These are phyloP conservation scores for Mus spretus DNA, from an alignment of 2,797 vertebrate genomes.

Conservation along the genomic window DNA sequence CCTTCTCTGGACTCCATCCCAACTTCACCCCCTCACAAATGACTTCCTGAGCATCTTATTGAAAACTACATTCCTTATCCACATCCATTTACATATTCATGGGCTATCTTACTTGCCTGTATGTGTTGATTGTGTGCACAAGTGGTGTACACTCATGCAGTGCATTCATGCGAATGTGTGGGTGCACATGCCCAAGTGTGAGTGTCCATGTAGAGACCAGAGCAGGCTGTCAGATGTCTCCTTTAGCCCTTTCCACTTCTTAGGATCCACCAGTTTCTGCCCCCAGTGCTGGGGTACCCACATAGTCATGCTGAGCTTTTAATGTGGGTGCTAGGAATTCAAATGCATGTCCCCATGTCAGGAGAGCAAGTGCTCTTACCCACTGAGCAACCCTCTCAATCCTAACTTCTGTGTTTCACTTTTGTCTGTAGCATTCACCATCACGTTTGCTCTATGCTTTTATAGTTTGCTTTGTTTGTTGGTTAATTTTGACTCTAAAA, in stretches of 20 bases:
- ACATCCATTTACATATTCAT: not conserved
- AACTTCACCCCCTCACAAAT: not conserved
- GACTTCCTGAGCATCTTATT: not conserved
- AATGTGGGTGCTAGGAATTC: not conserved
- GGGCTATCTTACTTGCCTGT: no score
- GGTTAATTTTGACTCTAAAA: not conserved
- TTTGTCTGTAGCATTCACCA: not conserved
- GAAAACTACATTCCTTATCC: not conserved
- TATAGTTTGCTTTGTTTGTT: constrained; percentile 1
- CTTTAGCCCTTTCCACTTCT: not conserved
- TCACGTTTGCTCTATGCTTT: not conserved
- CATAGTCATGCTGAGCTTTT: not conserved
- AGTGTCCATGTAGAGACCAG: not conserved
- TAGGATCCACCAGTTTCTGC: not conserved
- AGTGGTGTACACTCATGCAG: not conserved
- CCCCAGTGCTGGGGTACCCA: not conserved
- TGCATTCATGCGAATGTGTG: not conserved
- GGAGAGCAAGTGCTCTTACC: not conserved
- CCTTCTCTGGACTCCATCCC: not conserved
- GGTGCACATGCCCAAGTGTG: not conserved
- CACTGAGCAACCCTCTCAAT: not conserved
- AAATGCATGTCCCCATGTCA: not conserved
- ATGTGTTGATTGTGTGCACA: not conserved
- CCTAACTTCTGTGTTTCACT: not conserved
- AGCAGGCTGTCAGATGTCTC: not conserved